phyloP scores from a whole-genome alignment of 2,113 vertebrate species.

The Puma concolor region DNA sequence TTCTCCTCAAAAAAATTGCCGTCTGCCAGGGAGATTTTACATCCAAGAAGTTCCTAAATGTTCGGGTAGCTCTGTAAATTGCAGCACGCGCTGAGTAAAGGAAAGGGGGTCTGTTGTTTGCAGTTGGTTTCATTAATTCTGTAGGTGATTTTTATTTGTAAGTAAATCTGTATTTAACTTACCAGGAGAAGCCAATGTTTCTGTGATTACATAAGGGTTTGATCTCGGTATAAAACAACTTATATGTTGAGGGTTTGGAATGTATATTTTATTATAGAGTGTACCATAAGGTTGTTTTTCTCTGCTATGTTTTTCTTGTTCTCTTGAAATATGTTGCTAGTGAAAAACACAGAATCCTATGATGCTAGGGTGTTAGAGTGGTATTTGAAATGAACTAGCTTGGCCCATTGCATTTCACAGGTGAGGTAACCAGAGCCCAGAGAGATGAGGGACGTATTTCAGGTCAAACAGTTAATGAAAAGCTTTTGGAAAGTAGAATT shows the following conservation, averaged over 20 bases:
- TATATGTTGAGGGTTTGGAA: background rate
- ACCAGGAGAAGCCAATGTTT: background rate
- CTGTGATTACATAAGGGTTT: slow-evolving; percentile 64
- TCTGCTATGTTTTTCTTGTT: background rate
- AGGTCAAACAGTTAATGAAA: slow-evolving; percentile 18
- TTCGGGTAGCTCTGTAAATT: slow-evolving; percentile 48
- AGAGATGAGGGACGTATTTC: background rate
- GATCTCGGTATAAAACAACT: slow-evolving; percentile 1
- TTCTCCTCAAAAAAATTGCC: slow-evolving; percentile 29
- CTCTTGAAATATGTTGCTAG: slow-evolving; percentile 13
- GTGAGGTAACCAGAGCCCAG: background rate
- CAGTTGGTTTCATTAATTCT: slow-evolving; percentile 46
- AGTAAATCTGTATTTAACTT: slow-evolving; percentile 37
- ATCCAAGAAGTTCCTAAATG: slow-evolving; percentile 65
- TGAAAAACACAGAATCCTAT: slow-evolving; percentile 32
- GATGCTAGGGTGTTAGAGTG: background rate
- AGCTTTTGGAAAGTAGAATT: slow-evolving; percentile 23
- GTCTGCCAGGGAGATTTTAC: slow-evolving; percentile 17
- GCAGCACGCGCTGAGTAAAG: background rate
- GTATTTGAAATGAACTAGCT: background rate
- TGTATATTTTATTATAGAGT: background rate
- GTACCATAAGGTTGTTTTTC: background rate
- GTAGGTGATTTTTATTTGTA: background rate
- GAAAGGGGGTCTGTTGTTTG: slow-evolving; percentile 14
- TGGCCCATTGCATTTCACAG: background rate